phyloP scores from a whole-genome alignment of 2,113 vertebrate species.

The Ceratotherium simum region DNA sequence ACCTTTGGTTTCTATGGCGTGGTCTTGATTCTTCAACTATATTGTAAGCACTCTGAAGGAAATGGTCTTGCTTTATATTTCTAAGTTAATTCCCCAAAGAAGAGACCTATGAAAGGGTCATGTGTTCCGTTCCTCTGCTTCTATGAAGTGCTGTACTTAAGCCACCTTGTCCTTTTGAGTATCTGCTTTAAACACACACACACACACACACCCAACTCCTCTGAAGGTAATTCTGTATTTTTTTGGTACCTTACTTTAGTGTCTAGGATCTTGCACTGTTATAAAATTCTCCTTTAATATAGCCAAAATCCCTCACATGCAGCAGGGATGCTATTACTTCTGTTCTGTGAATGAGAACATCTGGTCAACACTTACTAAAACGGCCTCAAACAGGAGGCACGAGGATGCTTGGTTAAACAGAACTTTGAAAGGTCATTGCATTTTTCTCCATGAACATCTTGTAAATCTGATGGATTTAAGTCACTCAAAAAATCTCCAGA shows the following conservation, averaged over 20 bases:
- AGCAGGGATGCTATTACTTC: conserved; percentile 7
- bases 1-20: neutral
- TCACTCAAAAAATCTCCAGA: neutral
- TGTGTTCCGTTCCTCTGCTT: neutral
- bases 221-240: conserved; percentile 26
- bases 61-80: conserved; percentile 5
- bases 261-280: neutral
- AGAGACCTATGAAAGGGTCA: neutral
- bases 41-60: neutral
- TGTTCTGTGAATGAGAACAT: conserved; percentile 19
- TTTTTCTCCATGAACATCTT: neutral
- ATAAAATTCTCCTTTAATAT: conserved; percentile 34
- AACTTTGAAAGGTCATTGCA: conserved; percentile 14
- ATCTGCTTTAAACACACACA: neutral
- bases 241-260: neutral
- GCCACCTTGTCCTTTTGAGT: neutral
- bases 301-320: conserved; percentile 5
- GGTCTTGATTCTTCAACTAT: conserved; percentile 22
- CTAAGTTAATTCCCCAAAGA: neutral
- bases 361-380: conserved; percentile 3
- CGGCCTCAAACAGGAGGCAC: neutral
- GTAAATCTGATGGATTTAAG: conserved; percentile 16
- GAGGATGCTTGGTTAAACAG: neutral
- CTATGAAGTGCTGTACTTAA: neutral
- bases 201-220: neutral